phyloP scores from a whole-genome alignment of 2,113 vertebrate genomes.

The Ascaphus truei region DNA sequence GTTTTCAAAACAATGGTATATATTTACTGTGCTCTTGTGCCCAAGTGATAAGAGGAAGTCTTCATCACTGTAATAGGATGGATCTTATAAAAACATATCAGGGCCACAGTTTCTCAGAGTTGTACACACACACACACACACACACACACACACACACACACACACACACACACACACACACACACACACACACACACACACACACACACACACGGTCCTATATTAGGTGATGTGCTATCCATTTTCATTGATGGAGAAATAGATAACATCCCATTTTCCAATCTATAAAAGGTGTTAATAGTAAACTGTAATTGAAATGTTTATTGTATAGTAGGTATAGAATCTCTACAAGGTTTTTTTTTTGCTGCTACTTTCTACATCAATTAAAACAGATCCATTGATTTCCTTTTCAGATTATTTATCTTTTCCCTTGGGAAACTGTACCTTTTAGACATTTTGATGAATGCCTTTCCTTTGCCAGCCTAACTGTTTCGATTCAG shows the following conservation, averaged over 20 bases:
- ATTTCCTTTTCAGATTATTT: conserved; percentile 15
- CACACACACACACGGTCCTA: too few species aligned
- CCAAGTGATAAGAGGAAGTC: too few species aligned
- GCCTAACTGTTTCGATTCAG: not conserved
- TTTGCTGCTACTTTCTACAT: not conserved
- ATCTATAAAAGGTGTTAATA: not conserved
- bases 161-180: too few species aligned
- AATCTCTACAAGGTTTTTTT: conserved; percentile 1
- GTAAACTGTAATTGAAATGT: not conserved
- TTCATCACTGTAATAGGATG: too few species aligned
- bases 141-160: too few species aligned
- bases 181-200: too few species aligned
- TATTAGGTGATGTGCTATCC: not conserved
- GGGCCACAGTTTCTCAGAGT: too few species aligned
- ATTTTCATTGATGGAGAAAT: not conserved
- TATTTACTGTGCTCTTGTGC: too few species aligned
- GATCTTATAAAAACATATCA: too few species aligned
- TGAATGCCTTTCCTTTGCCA: conserved; percentile 24
- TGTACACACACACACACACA: too few species aligned
- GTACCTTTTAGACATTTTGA: conserved; percentile 18
- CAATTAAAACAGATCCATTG: conserved; percentile 26
- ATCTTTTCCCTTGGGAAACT: conserved; percentile 9
- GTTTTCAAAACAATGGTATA: too few species aligned
- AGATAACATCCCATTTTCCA: not conserved
- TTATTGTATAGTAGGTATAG: not conserved